Evolutionary conservation across 2,113 vertebrate species (phyloP), one percentile per base, ranked within the genome.

Genomic region (Scomber scombrus): DNA sequence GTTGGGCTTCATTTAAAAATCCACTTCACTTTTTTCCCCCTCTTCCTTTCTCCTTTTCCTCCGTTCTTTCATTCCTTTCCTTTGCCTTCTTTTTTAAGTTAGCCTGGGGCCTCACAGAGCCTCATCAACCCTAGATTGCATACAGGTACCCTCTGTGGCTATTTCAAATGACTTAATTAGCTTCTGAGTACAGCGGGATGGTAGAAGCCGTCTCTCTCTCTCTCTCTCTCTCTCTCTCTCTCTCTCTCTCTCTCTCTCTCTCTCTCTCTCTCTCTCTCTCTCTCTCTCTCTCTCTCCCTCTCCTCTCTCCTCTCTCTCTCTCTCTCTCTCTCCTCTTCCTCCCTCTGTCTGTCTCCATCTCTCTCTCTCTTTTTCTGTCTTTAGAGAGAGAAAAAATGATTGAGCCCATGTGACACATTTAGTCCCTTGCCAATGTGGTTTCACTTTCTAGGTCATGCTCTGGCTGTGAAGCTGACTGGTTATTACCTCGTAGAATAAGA

Each of bases 81-180:
- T 90, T 81, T 84, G 54, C 75, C 83, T 85, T 85, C 87, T 94
- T 94, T 94, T 92, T 93, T 84, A 93, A 91, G 92, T 91, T 92
- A 84, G 93, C 94, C 93, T n/a, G 82, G 58, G 90, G 93, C 93
- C 88, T 91, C 6, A 45, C 81, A 64, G 86, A 93, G 91, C 73
- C 93, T 94, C 93, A 94, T 95, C 93, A 93, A 84, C 82, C 85
- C 90, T 88, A 93, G 92, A 95, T 95, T 94, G 93, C 94, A 89
- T 93, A 92, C 93, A 93, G 93, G 92, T 95, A 94, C 91, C 92
- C 89, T 93, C 91, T 88, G 88, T 92, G 93, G 93, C 93, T 93
- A 94, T 95, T 95, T 94, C 90, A 92, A 93, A 95, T 93, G 92
- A 93, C 93, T 95, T 95, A 94, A 95, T 95, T 95, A 95, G 91